phyloP scores from a whole-genome alignment of 1,140 invertebrate species.

The Pachypeltis micranthus region DNA sequence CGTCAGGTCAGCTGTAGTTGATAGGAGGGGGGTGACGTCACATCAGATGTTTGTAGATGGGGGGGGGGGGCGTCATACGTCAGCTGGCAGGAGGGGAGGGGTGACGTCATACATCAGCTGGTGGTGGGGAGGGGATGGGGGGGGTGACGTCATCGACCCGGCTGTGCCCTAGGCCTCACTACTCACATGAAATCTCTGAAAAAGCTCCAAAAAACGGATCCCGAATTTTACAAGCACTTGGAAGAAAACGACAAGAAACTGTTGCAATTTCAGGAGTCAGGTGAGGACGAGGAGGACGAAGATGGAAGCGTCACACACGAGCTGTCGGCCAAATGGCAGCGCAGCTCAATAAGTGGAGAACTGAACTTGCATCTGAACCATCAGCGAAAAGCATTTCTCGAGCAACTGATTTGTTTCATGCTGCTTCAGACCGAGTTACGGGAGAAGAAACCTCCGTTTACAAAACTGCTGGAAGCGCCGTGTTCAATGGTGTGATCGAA shows the following conservation, averaged over 20 bases:
- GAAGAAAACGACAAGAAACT: conserved; percentile 76
- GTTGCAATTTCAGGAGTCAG: conserved; percentile 58
- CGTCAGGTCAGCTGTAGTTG: too few species aligned
- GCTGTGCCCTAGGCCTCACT: too few species aligned
- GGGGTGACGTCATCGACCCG: too few species aligned
- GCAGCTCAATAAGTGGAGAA: too few species aligned
- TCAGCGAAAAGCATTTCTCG: conserved; percentile 45
- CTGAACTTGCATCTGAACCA: too few species aligned
- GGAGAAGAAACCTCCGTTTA: conserved; percentile 44
- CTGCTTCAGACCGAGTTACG: conserved; percentile 50
- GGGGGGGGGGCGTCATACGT: too few species aligned
- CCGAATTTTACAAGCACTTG: conserved; percentile 76
- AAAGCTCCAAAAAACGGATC: conserved; percentile 62
- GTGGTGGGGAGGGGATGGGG: too few species aligned
- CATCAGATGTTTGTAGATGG: too few species aligned
- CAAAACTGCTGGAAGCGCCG: conserved; percentile 50
- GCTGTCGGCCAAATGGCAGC: conserved; percentile 18
- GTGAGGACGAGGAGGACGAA: conserved; percentile 42
- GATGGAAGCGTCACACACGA: conserved; percentile 29
- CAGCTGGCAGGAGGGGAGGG: too few species aligned
- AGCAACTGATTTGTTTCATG: conserved; percentile 60
- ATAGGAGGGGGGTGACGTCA: too few species aligned
- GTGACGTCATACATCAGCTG: too few species aligned
- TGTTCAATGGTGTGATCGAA: conserved; percentile 81
- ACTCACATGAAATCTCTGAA: conserved; percentile 33